Base-by-base conservation (phyloP, 2,888 invertebrate species). In the Vesta saturnalis region DNA sequence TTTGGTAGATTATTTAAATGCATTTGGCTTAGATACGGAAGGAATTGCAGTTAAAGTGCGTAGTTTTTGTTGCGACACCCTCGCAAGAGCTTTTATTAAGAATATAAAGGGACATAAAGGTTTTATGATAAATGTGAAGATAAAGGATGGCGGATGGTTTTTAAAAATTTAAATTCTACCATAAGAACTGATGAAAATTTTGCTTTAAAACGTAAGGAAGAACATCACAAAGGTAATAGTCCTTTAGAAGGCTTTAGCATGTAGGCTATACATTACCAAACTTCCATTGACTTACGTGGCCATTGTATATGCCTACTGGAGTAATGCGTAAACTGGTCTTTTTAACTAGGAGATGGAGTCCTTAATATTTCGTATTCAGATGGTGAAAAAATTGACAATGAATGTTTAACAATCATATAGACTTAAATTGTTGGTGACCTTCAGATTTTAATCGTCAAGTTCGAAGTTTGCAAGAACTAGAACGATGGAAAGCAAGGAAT, bases 401-500 rank as follows among this genome's bases (percentile, higher is more conserved):
- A n/a, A 43, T 12, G 10, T 43, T 43, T 5, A 43, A 43, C 10
- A 43, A 18, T 21, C 14, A 8, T 43, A 5, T 43, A 12, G 2
- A n/a, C 5, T 5, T 43, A 5, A 43, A 43, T 2, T 43, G 2
- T 3, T 43, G 2, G 19, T 59, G 69, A 56, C 74, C 73, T 21
- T 23, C 46, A 21, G 70, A 72, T 35, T 61, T 72, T 22, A 70
- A 74, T 52, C 52, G 67, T 46, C 19, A 59, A 14, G 60, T 72
- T 52, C 72, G 72, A 67, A 63, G 62, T 22, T 52, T 74, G 8
- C 59, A 66, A 56, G 64, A 65, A 58, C 56, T 74, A 30, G 69
- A 71, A 63, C 67, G 64, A 63, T 73, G 73, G 73, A 73, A 74
- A 70, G 75, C 72, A 18, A 56, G 66, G 46, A 70, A 73, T 63